These are phyloP conservation scores for Fulmarus glacialis DNA, from an alignment of 2,113 vertebrate genomes.

Conservation along the genomic window DNA sequence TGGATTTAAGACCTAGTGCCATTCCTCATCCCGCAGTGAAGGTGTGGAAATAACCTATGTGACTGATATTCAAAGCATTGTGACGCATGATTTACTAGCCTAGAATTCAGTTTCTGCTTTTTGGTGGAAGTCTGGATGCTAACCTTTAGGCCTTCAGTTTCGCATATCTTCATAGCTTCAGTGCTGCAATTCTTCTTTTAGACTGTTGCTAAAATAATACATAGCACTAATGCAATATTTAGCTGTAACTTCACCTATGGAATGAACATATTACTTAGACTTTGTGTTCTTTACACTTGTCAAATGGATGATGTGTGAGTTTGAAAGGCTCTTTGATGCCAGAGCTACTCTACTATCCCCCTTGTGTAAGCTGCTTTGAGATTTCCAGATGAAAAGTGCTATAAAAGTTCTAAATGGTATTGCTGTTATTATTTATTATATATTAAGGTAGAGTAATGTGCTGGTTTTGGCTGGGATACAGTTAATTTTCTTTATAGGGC, in stretches of 20 bases:
- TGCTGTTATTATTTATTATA: slow-evolving; percentile 38
- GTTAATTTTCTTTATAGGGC: too few species aligned
- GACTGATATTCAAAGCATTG: not conserved
- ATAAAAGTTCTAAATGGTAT: slow-evolving; percentile 26
- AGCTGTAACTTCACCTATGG: not conserved
- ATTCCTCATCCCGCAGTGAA: not conserved
- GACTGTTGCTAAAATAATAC: not conserved
- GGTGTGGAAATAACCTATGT: not conserved
- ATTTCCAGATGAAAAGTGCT: slow-evolving; percentile 20
- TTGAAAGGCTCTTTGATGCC: slow-evolving; percentile 20
- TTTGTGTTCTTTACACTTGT: not conserved
- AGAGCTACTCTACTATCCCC: not conserved
- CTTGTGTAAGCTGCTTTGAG: slow-evolving; percentile 31
- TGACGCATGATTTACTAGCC: accelerated
- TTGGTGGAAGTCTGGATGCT: not conserved
- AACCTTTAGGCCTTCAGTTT: not conserved
- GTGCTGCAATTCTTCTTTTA: not conserved
- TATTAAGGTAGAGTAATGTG: slow-evolving; percentile 1
- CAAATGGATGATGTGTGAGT: not conserved
- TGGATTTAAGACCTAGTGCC: not conserved
- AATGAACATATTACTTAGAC: not conserved
- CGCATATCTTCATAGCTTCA: accelerated
- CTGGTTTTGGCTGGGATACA: too few species aligned
- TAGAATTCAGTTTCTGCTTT: not conserved
- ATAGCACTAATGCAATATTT: not conserved